Evolutionary conservation across 2,888 invertebrate species (phyloP).

Genomic region (Rhogogaster chlorosoma): DNA sequence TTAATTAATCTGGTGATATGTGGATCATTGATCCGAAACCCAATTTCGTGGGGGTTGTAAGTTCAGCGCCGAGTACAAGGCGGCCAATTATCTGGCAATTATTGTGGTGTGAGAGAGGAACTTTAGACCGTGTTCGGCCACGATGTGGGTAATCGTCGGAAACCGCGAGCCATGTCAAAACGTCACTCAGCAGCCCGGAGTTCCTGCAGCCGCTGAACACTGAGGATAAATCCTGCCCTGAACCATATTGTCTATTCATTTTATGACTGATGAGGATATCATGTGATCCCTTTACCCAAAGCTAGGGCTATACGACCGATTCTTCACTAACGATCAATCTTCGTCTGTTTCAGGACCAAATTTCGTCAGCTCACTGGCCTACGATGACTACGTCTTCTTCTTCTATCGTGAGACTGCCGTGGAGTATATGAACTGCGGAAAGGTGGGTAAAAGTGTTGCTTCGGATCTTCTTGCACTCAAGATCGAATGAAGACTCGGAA

Average conservation of each 20-base stretch:
- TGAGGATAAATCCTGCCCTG: not conserved
- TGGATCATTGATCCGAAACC: conserved; percentile 10
- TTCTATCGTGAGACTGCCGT: conserved; percentile 96
- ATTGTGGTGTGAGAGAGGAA: conserved; percentile 2
- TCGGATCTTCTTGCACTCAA: not conserved
- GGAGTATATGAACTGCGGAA: conserved; percentile 96
- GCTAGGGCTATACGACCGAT: not conserved
- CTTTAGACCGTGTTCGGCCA: conserved; percentile 1
- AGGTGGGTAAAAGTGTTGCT: conserved; percentile 78
- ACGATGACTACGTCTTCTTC: conserved; percentile 92
- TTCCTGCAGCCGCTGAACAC: not conserved
- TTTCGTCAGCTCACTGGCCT: conserved; percentile 94
- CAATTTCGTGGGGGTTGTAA: conserved; percentile 1
- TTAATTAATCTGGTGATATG: not conserved
- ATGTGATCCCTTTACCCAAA: not conserved
- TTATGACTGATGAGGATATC: not conserved
- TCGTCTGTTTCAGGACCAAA: conserved; percentile 85
- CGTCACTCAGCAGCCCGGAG: conserved; percentile 7
- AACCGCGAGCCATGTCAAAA: conserved; percentile 24
- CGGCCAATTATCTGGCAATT: conserved; percentile 18
- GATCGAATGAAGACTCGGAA: not conserved
- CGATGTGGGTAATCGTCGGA: conserved; percentile 21
- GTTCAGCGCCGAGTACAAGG: not conserved
- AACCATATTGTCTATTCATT: not conserved
- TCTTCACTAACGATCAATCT: not conserved